These are phyloP conservation scores for Drosophila ezoana DNA, from an alignment of 2,888 invertebrate species.

Conservation along the genomic window DNA sequence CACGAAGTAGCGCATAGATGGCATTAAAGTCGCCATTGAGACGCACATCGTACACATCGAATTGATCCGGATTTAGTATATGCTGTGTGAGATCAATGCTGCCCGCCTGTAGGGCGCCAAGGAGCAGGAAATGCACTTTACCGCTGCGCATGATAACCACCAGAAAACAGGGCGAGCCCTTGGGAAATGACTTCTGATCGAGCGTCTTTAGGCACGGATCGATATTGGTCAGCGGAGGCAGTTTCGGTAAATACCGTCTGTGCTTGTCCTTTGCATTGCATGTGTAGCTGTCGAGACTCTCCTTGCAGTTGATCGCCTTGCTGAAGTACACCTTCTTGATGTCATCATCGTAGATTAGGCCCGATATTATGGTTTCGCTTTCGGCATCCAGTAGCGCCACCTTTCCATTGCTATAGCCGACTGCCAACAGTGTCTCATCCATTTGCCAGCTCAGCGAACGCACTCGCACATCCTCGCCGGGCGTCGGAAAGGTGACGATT, in stretches of 20 bases:
- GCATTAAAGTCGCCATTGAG: slow-evolving; percentile 90
- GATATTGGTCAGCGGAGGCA: slow-evolving; percentile 86
- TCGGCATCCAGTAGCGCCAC: slow-evolving; percentile 93
- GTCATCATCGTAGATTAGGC: slow-evolving; percentile 87
- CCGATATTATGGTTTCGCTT: slow-evolving; percentile 92
- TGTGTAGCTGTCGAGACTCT: slow-evolving; percentile 63
- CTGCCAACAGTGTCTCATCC: slow-evolving; percentile 94
- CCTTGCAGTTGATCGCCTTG: slow-evolving; percentile 76
- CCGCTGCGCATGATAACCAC: slow-evolving; percentile 92
- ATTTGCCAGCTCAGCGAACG: slow-evolving; percentile 95
- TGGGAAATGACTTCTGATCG: slow-evolving; percentile 86
- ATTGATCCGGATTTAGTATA: slow-evolving; percentile 86
- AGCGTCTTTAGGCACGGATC: slow-evolving; percentile 86
- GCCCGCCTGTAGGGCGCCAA: slow-evolving; percentile 94
- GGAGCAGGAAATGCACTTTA: slow-evolving; percentile 90
- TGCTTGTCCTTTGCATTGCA: slow-evolving; percentile 69
- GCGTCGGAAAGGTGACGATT: slow-evolving; percentile 93
- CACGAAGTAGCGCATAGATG: slow-evolving; percentile 88
- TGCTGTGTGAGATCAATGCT: slow-evolving; percentile 87
- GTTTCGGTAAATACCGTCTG: slow-evolving; percentile 86
- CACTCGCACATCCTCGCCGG: slow-evolving; percentile 90
- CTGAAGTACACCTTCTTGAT: slow-evolving; percentile 92
- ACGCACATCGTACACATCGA: slow-evolving; percentile 88
- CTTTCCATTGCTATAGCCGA: slow-evolving; percentile 89
- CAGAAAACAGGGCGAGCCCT: slow-evolving; percentile 90